Evolutionary conservation across 2,888 invertebrate species (phyloP), one percentile per base, ranked within the genome.

Genomic region (Notodonta dromedarius): DNA sequence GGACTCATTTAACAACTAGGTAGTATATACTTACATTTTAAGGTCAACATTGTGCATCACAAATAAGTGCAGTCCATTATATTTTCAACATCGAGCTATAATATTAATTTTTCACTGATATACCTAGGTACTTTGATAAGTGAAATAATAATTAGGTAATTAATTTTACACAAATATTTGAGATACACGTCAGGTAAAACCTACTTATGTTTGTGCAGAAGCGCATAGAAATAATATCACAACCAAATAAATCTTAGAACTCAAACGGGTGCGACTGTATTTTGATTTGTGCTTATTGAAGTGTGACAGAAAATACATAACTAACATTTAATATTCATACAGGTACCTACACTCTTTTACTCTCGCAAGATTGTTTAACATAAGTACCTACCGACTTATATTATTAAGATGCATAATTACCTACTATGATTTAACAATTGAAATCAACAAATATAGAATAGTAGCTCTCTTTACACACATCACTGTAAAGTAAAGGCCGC

Each of bases 51-150:
- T 73, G 82, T 83, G 82, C 82, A 76, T 77, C 72, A 80, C 77
- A 83, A 83, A 81, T 73, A 83, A 69, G 82, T 83, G 81, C 78
- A 63, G 57, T 73, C 60, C 60, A 69, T 69, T 73, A 70, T 65
- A 69, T 62, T 5, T 40, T 55, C 39, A 40, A 55, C 55, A 40
- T 39, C 54, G 14, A 54, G 39, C 11, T 13, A 35, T 54, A 3
- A 9, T 11, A 11, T 42, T 42, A 11, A 12, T 42, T 4, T 11
- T 42, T 42, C 11, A 4, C 5, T 35, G 35, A 35, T 35, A 35
- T 35, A 35, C 5, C 7, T 35, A 35, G 24, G 24, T 24, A 24
- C 24, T 24, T 24, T 24, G 24, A 24, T 24, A 35, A 35, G 35
- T 35, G 7, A 7, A 35, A 35, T 35, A 5, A 35, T 3, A 7